phyloP scores from a whole-genome alignment of 2,113 vertebrate species.

The Chaetorhynchus papuensis region DNA sequence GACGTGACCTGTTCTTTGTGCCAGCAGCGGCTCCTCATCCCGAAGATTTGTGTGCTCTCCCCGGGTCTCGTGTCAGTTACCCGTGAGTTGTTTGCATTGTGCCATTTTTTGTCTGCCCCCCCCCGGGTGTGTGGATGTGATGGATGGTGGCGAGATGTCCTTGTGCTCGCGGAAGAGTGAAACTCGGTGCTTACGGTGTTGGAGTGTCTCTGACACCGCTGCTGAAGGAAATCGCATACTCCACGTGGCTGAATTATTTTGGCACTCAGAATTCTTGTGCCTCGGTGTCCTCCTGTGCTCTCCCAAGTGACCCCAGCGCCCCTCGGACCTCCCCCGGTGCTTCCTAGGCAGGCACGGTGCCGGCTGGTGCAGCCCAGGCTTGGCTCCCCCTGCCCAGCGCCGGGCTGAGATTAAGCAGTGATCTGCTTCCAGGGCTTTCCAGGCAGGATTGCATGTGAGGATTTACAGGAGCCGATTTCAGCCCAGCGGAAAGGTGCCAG shows the following conservation, averaged over 20 bases:
- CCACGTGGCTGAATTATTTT: neutral
- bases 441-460: neutral
- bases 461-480: neutral
- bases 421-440: neutral
- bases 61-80: neutral
- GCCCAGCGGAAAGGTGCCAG: neutral
- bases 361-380: neutral
- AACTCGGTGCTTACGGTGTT: accelerated
- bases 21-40: neutral
- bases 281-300: neutral
- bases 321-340: neutral
- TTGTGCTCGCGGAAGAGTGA: accelerated
- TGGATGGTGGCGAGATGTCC: neutral
- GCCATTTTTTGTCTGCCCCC: neutral
- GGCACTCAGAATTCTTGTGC: accelerated
- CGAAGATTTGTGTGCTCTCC: neutral
- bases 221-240: accelerated
- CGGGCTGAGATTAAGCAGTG: neutral
- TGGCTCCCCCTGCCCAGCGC: neutral
- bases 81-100: neutral
- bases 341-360: neutral
- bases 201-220: neutral
- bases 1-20: neutral
- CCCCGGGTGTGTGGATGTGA: neutral
- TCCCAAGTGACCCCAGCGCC: accelerated